These are phyloP conservation scores for Sabatieria punctata DNA, from an alignment of 2,888 invertebrate species.

Conservation along the genomic window DNA sequence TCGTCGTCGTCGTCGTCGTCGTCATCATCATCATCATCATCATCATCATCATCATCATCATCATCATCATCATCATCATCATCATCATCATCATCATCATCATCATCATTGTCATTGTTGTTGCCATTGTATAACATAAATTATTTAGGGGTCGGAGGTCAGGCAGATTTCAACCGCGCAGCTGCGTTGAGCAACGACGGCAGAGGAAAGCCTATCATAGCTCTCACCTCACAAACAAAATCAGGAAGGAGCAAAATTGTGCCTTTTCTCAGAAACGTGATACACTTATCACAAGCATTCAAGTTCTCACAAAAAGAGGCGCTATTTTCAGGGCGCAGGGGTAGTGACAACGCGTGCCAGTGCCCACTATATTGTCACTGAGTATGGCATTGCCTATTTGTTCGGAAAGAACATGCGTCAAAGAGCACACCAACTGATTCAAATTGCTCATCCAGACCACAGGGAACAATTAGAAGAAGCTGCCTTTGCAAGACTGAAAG, in stretches of 20 bases:
- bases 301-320: too few relatives aligned
- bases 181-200: conserved; percentile 66
- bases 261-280: conserved; percentile 52
- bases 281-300: too few relatives aligned
- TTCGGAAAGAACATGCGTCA: conserved; percentile 78
- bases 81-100: too few relatives aligned
- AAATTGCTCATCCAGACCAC: conserved; percentile 73
- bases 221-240: conserved; percentile 59
- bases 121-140: too few relatives aligned
- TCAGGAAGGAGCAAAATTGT: conserved; percentile 65
- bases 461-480: conserved; percentile 63
- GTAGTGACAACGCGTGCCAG: conserved; percentile 79
- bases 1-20: too few relatives aligned
- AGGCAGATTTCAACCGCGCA: conserved; percentile 82
- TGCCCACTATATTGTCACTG: conserved; percentile 80
- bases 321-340: conserved; percentile 66
- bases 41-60: too few relatives aligned
- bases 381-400: conserved; percentile 68
- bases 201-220: conserved; percentile 71
- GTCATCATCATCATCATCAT: too few relatives aligned
- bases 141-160: conserved; percentile 62
- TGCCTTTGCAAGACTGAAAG: conserved; percentile 51
- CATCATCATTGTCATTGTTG: too few relatives aligned
- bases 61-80: too few relatives aligned
- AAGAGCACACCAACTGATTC: conserved; percentile 69